Evolutionary conservation across 1,140 invertebrate genomes (phyloP), one percentile per base, ranked within the genome.

Genomic region (Dreissena polymorpha): DNA sequence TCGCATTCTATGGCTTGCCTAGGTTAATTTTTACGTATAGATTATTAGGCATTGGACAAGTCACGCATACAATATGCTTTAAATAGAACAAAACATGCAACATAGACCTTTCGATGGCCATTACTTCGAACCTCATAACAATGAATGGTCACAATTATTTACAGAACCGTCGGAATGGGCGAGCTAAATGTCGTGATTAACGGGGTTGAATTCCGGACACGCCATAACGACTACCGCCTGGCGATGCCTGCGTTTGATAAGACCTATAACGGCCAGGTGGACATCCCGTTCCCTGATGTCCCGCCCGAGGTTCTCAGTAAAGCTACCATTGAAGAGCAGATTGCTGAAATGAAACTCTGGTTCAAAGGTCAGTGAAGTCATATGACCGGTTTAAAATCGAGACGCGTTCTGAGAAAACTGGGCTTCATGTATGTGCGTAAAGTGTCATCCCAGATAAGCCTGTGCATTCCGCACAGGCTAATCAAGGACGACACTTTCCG

Each of bases 161-260:
- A 73, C 67, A 18, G 57, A 23, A 60, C 57, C 16, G 12, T 18
- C 57, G 88, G 89, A 3, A 71, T 89, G 82, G 89, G 89, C 12
- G 88, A 90, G 76, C 57, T 89, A 3, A 78, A 71, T 39, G 85
- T 75, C 6, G 87, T 89, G 12, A 65, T 90, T 63, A 90, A 90
- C 68, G 89, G 89, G 13, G 81, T 90, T 0, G 86, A 89, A 29
- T 90, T 90, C 85, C 60, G 86, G 27, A 90, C 89, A 8, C 71
- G 89, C 6, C 88, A 90, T 71, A 90, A 90, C 67, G 89, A 90
- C 76, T 89, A 87, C 85, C 80, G 81, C 53, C 71, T 88, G 39
- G 57, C 57, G 21, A 89, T 87, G 87, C 86, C 89, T 0, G 79
- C 79, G 68, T 60, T 57, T 49, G 83, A 27, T 21, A 39, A n/a